Evolutionary conservation across 2,797 vertebrate species (phyloP).

Genomic region (Channa striata): DNA sequence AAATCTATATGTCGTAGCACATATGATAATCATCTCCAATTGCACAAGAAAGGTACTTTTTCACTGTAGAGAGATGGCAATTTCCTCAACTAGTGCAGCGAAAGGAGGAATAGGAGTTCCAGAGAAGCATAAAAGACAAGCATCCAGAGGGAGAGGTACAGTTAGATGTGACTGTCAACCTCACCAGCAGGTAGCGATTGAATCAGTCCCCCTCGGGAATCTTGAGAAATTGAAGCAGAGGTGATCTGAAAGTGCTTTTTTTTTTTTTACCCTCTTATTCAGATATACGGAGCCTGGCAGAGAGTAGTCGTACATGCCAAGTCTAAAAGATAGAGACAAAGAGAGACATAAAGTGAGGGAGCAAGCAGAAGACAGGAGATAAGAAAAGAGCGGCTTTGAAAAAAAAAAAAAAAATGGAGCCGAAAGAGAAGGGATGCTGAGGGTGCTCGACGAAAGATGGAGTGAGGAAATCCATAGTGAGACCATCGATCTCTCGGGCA

Average conservation of each 20-base stretch:
- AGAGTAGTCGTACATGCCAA: conserved; percentile 32
- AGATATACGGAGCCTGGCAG: conserved; percentile 37
- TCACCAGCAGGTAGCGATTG: conserved; percentile 56
- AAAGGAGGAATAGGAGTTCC: conserved; percentile 28
- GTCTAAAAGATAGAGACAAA: conserved; percentile 31
- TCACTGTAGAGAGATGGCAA: conserved; percentile 24
- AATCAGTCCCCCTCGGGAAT: conserved; percentile 66
- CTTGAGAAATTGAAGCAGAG: conserved; percentile 58
- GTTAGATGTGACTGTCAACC: conserved; percentile 69
- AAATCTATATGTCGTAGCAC: conserved; percentile 18
- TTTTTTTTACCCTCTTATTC: conserved; percentile 6
- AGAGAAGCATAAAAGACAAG: conserved; percentile 45
- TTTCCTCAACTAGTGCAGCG: conserved; percentile 8
- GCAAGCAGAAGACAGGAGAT: conserved; percentile 34
- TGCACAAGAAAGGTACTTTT: conserved; percentile 32
- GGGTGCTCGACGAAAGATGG: conserved; percentile 31
- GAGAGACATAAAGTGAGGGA: conserved; percentile 27
- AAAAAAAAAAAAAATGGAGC: conserved; percentile 11
- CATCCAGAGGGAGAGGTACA: conserved; percentile 56
- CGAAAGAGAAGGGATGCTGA: conserved; percentile 12
- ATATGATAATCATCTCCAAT: conserved; percentile 39
- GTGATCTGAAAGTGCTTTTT: conserved; percentile 48
- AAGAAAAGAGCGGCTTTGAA: conserved; percentile 28
- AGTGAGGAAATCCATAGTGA: conserved; percentile 56
- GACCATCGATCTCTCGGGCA: conserved; percentile 52